phyloP scores from a whole-genome alignment of 2,888 invertebrate species.

The Melanchra persicariae region DNA sequence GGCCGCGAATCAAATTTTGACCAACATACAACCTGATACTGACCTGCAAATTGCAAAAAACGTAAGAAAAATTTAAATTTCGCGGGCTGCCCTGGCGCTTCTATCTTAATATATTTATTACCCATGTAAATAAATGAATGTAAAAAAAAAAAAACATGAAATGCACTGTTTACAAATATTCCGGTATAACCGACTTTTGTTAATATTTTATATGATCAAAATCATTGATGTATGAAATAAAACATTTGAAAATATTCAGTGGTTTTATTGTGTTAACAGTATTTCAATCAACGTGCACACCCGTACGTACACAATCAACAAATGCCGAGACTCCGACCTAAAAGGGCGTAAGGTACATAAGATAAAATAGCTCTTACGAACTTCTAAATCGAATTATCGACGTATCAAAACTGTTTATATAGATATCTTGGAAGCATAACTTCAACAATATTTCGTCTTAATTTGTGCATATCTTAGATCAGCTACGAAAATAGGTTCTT shows the following conservation, averaged over 20 bases:
- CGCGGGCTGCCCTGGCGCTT: too few relatives aligned
- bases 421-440: conserved; percentile 6
- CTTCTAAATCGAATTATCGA: neutral
- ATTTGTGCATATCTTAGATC: conserved; percentile 1
- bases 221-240: conserved; percentile 73
- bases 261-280: conserved; percentile 58
- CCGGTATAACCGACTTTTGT: conserved; percentile 64
- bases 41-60: too few relatives aligned
- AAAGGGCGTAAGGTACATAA: neutral
- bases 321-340: neutral
- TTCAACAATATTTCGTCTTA: conserved; percentile 9
- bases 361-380: neutral
- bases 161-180: conserved; percentile 17
- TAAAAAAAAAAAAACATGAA: neutral
- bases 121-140: conserved; percentile 6
- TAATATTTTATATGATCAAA: conserved; percentile 60
- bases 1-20: too few relatives aligned
- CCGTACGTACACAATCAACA: conserved; percentile 13
- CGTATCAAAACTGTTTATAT: conserved; percentile 32
- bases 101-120: conserved; percentile 4
- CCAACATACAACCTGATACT: too few relatives aligned
- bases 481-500: neutral
- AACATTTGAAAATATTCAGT: conserved; percentile 67
- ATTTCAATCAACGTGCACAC: conserved; percentile 1
- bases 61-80: too few relatives aligned